phyloP scores from a whole-genome alignment of 2,888 invertebrate species.

The Lycophotia porphyrea region DNA sequence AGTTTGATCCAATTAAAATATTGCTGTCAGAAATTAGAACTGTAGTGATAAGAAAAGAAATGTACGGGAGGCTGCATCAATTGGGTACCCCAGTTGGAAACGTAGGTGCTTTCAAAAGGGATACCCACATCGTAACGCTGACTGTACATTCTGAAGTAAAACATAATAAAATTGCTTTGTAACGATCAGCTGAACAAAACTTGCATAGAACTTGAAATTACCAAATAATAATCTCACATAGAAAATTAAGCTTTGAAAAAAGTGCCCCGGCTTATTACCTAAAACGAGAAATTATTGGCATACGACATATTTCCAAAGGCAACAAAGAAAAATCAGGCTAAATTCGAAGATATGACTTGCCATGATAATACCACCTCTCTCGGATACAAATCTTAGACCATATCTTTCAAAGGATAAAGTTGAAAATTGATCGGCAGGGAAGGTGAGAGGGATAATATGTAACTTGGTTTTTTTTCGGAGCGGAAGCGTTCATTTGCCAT shows the following conservation, averaged over 20 bases:
- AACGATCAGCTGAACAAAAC: neutral
- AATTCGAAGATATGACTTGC: conserved; percentile 67
- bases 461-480: conserved; percentile 49
- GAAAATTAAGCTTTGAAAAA: neutral
- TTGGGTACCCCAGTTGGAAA: no score
- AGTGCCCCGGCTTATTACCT: conserved; percentile 32
- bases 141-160: neutral
- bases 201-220: neutral
- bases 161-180: neutral
- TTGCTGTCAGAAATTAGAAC: neutral
- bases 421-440: conserved; percentile 5
- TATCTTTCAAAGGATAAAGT: neutral
- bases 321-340: conserved; percentile 73
- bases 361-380: conserved; percentile 11
- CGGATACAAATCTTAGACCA: conserved; percentile 8
- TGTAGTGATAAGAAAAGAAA: no score
- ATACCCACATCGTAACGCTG: no score
- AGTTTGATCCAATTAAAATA: neutral
- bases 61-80: no score
- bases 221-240: neutral
- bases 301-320: conserved; percentile 67
- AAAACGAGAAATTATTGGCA: conserved; percentile 62
- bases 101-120: no score
- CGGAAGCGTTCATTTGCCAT: conserved; percentile 75
- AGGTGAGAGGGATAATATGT: conserved; percentile 25